A percentile compares a stretch with the other conserved stretches of the same genome.
These are phyloP conservation scores for Agapornis roseicollis DNA, from an alignment of 2,113 vertebrate genomes.

Conservation along the genomic window DNA sequence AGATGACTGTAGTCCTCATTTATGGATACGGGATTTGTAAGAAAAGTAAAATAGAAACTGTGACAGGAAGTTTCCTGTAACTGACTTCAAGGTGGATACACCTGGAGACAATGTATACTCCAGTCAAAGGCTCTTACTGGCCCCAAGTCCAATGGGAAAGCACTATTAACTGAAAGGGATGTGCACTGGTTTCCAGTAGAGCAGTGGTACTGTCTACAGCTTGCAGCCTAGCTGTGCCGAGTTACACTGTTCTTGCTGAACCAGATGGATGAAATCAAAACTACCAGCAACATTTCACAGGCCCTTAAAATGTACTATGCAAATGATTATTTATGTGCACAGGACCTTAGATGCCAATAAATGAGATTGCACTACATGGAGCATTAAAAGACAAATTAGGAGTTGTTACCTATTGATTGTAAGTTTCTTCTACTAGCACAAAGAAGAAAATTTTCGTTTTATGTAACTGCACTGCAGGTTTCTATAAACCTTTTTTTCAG, in stretches of 20 bases:
- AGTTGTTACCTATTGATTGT: background rate
- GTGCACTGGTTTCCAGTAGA: background rate
- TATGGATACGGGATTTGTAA: background rate
- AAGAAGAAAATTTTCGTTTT: background rate
- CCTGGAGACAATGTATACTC: background rate
- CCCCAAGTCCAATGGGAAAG: background rate
- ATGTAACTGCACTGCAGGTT: background rate
- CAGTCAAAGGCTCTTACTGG: background rate
- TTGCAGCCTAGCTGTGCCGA: background rate
- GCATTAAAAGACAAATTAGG: background rate
- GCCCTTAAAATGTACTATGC: background rate
- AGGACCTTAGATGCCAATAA: background rate
- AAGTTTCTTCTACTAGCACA: background rate
- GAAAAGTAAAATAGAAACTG: background rate
- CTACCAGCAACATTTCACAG: background rate
- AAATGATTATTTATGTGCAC: background rate
- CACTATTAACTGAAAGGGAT: background rate
- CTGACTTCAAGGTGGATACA: background rate
- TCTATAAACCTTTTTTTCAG: background rate
- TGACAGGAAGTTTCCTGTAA: background rate
- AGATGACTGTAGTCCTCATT: background rate
- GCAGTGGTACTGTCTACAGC: background rate
- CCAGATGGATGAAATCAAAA: background rate
- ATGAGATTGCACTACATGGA: background rate
- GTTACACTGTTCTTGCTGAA: background rate